These are phyloP conservation scores for Epicauta chinensis DNA, from an alignment of 1,140 invertebrate genomes.

Conservation along the genomic window DNA sequence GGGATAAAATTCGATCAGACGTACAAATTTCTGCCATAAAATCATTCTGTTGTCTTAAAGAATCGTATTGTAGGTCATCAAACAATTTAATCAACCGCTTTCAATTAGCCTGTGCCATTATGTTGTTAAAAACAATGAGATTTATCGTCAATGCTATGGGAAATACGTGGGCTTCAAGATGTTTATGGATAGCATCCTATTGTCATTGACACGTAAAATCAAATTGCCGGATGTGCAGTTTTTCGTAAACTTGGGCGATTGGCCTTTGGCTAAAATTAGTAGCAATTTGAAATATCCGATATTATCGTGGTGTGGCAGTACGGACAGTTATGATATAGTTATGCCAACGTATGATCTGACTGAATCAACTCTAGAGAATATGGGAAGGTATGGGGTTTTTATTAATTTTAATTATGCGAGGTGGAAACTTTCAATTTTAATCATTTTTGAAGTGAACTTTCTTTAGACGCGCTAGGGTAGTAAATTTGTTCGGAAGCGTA, in stretches of 20 bases:
- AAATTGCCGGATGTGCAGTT: slow-evolving; percentile 83
- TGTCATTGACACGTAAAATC: slow-evolving; percentile 80
- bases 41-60: background rate
- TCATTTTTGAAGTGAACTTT: no score
- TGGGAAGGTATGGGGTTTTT: slow-evolving; percentile 63
- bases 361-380: slow-evolving; percentile 83
- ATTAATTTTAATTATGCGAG: background rate
- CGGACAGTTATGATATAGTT: slow-evolving; percentile 78
- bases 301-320: slow-evolving; percentile 94
- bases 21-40: slow-evolving; percentile 38
- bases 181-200: slow-evolving; percentile 85
- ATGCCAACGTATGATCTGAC: slow-evolving; percentile 95
- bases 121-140: slow-evolving; percentile 74
- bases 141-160: slow-evolving; percentile 87
- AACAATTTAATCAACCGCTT: slow-evolving; percentile 56
- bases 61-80: slow-evolving; percentile 27
- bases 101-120: slow-evolving; percentile 88
- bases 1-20: slow-evolving; percentile 58
- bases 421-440: no score
- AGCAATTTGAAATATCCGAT: slow-evolving; percentile 63
- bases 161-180: slow-evolving; percentile 94
- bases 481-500: no score
- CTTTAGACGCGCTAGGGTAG: no score
- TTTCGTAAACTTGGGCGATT: slow-evolving; percentile 91
- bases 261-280: slow-evolving; percentile 68